phyloP scores from a whole-genome alignment of 2,113 vertebrate genomes.

The Pteronura brasiliensis region DNA sequence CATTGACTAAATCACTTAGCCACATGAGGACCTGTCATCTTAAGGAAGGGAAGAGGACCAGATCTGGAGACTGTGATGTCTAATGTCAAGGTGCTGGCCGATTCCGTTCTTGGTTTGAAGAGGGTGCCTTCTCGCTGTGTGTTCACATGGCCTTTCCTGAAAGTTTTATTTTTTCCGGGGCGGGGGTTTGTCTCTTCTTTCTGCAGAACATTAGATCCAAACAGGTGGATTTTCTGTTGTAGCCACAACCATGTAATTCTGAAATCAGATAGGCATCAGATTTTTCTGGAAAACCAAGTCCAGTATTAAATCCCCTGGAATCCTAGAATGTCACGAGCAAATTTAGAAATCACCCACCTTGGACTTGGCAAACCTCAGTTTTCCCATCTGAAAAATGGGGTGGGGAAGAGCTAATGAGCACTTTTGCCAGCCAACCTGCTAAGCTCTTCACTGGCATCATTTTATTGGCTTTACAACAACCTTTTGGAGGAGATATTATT shows the following conservation, averaged over 20 bases:
- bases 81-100: background rate
- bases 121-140: background rate
- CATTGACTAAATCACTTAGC: background rate
- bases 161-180: background rate
- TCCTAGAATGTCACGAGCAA: background rate
- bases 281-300: background rate
- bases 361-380: background rate
- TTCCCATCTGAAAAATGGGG: background rate
- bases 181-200: background rate
- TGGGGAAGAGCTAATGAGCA: background rate
- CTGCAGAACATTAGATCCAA: background rate
- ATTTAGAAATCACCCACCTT: background rate
- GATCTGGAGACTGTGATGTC: background rate
- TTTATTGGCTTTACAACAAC: background rate
- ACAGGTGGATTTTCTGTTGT: background rate
- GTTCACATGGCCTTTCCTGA: background rate
- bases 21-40: background rate
- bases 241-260: background rate
- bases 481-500: background rate
- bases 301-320: background rate
- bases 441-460: background rate
- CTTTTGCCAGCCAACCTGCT: background rate
- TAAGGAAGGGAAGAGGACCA: constrained; percentile 33
- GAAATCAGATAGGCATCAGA: background rate
- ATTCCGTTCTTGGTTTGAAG: background rate